Conservation (phyloP, 2,113 vertebrate species). For the Pagrus major region DNA sequence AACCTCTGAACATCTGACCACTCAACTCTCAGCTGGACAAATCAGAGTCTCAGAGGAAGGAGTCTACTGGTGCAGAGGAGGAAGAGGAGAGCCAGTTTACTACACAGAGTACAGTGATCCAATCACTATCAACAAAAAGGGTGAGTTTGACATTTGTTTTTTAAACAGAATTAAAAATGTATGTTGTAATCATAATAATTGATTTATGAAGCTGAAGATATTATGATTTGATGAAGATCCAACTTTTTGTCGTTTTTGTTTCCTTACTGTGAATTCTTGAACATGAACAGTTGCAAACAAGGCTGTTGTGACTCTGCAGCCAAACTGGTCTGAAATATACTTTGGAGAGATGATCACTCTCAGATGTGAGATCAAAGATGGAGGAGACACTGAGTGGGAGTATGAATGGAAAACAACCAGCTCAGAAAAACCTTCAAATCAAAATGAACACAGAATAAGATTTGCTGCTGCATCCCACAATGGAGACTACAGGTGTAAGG, state of each 20-base stretch:
- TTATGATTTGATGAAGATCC: too few relatives aligned
- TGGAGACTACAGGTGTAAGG: too few relatives aligned
- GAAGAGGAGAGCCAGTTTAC: constrained; percentile 10
- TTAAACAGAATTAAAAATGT: too few relatives aligned
- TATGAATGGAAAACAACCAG: constrained; percentile 1
- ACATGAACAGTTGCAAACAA: not conserved
- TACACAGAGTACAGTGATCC: constrained; percentile 32
- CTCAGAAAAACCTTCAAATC: too few relatives aligned
- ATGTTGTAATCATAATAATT: too few relatives aligned
- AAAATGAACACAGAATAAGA: too few relatives aligned
- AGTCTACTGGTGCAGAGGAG: constrained; percentile 20
- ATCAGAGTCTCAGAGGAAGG: constrained; percentile 23
- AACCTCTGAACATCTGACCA: not conserved
- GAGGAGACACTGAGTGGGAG: not conserved
- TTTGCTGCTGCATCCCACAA: too few relatives aligned
- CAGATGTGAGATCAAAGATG: not conserved
- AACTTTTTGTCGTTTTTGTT: not conserved
- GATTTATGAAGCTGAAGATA: too few relatives aligned
- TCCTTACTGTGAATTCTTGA: too few relatives aligned
- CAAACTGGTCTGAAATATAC: not conserved
- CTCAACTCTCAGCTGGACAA: not conserved
- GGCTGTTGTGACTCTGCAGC: not conserved
- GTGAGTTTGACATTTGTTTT: constrained; percentile 8
- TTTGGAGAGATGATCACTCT: too few relatives aligned
- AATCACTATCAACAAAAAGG: not conserved